Conservation (phyloP, 2,888 invertebrate genomes). For the Seladonia tumulorum region DNA sequence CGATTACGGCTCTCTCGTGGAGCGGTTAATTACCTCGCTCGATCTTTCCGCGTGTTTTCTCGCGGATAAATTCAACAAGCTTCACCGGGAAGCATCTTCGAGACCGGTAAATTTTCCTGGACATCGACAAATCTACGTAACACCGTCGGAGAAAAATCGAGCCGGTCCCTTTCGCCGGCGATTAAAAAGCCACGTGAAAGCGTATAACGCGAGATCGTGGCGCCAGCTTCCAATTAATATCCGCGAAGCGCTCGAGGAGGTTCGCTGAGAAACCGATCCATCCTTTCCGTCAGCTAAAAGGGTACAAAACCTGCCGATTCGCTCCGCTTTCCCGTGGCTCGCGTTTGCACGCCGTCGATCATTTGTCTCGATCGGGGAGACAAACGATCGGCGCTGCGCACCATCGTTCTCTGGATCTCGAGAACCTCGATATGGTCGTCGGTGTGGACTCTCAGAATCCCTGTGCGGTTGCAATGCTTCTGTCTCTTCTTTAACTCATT, state of each 20-base stretch:
- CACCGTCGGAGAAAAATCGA: background rate
- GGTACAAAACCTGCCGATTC: constrained; percentile 42
- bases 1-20: background rate
- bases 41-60: constrained; percentile 25
- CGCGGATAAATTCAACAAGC: background rate
- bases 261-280: constrained; percentile 20
- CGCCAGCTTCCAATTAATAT: constrained; percentile 46
- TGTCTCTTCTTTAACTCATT: background rate
- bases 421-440: constrained; percentile 22
- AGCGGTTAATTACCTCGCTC: background rate
- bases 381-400: constrained; percentile 27
- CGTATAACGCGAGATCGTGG: constrained; percentile 10
- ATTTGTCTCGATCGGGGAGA: constrained; percentile 16
- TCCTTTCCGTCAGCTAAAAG: constrained; percentile 33
- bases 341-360: constrained; percentile 16
- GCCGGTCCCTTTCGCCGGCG: background rate
- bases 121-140: background rate
- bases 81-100: background rate
- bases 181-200: constrained; percentile 36
- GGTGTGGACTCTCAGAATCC: background rate
- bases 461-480: background rate
- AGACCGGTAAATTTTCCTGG: background rate
- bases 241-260: constrained; percentile 54
- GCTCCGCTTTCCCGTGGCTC: constrained; percentile 62
- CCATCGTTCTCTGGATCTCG: constrained; percentile 3